Evolutionary conservation across 92 coral and sea anemone genomes (phyloP), one percentile per base, ranked within the genome.

Genomic region (Siderastrea siderea): DNA sequence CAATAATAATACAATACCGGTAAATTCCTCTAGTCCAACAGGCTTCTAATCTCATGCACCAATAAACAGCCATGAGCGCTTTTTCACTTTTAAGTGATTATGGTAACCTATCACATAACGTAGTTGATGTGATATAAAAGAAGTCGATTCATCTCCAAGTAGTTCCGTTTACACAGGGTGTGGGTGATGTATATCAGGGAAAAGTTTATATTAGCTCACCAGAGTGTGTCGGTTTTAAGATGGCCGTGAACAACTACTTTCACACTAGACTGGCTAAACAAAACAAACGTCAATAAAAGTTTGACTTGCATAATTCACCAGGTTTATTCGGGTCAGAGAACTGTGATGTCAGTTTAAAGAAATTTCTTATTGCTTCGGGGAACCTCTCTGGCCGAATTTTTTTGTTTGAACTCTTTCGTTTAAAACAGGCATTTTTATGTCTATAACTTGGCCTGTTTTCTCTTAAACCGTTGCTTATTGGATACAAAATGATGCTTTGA

Each of bases 261-360:
- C 26, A 64, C 46, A 74, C 72, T 51, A 17, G 75, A 66, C 62
- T 65, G 76, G 47, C 47, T 60, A 17, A 49, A 62, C 73, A 44
- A 61, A 47, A 14, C 43, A 52, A 66, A 51, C 52, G 17, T n/a
- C 86, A 82, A 51, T 63, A 63, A 64, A 64, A 45, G 45, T 73
- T 65, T 43, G 73, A 84, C 60, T 61, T 84, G 87, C 87, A 74
- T 84, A 73, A 84, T 84, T 84, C 74, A 73, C 87, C 80, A 74
- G 71, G 63, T 15, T 75, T 84, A 48, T 60, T 62, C 80, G 87
- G 87, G 72, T 84, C 87, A 74, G 16, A 38, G 70, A 73, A 61
- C 48, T 84, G 80, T 84, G 87, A 84, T 84, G 64, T 84, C 79
- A 84, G 80, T 12, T 61, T 26, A 10, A 84, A 84, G 87, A 84